Base-by-base conservation (phyloP, 2,888 invertebrate genomes). In the Napeogenes inachia region DNA sequence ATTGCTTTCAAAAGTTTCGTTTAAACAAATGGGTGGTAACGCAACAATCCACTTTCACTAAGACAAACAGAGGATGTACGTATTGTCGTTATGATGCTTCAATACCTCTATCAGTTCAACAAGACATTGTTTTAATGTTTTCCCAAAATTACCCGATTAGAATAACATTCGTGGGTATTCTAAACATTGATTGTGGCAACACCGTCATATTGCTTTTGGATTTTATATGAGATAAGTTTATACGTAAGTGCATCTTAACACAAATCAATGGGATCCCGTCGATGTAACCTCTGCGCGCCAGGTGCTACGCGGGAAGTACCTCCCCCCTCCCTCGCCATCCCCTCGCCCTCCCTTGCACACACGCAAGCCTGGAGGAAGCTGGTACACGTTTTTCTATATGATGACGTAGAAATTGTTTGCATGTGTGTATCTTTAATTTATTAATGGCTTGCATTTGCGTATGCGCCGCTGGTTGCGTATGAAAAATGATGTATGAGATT, bases 251-350 rank as follows among this genome's bases (percentile, higher is more conserved):
- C 30, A 13, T 10, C 12, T 50, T 81, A 73, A 81, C 77, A 87
- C 85, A 87, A 89, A 87, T 88, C 88, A 87, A 85, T 87, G 85
- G 76, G 84, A 85, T 83, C 82, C 21, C 21, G 21, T 81, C 82
- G 80, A 80, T 79, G 85, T 83, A 84, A 80, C 84, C 86, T 82
- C 84, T 74, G 77, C 79, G 82, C 87, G 88, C 89, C 89, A 89
- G 89, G 89, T 89, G 89, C 87, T 88, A 82, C 79, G 84, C 89
- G 88, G 88, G 89, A 88, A 84, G 88, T 85, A 61, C 68, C 72
- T 74, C 77, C 75, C 69, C 70, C 72, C 68, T 21, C 21, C 21
- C 21, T 21, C 21, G 21, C 21, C 21, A 21, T 73, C 71, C 69
- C 63, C 69, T 72, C 67, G 71, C 68, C 74, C 63, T 67, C 74